Evolutionary conservation across 2,888 invertebrate species (phyloP), one percentile per base, ranked within the genome.

Genomic region (Cheilosia grossa): DNA sequence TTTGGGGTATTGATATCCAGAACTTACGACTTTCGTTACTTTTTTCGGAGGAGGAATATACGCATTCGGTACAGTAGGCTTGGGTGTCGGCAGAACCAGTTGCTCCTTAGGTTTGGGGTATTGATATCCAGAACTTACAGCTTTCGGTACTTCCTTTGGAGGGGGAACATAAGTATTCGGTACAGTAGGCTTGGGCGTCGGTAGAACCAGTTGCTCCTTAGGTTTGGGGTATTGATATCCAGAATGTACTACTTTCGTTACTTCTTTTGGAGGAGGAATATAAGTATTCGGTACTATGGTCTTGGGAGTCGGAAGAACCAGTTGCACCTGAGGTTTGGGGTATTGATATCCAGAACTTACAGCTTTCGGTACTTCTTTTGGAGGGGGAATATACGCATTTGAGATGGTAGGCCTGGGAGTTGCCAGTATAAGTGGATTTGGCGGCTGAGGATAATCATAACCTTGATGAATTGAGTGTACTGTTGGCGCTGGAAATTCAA

Each of bases 1-100:
- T 33, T n/a, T 63, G 30, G 54, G 73, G 33, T 73, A 73, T 6
- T 44, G 15, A n/a, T 73, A 73, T 17, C 67, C 67, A 10, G n/a
- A 24, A 7, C 27, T 27, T 1, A 6, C 27, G 6, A 7, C 27
- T 27, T 27, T 27, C 6, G 6, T 1, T 27, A 2, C 27, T 27
- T 27, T 6, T 27, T 27, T 27, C 2, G 27, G 6, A 27, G 27
- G 27, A 1, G 27, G 27, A 27, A 27, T 27, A 7, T 27, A 27
- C 6, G 27, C 6, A 27, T 27, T 27, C 27, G 6, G 27, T 7
- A 27, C 27, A 6, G 2, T 7, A 2, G 27, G 1, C 27, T 27
- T 27, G 27, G 27, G 27, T 6, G 27, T 27, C 6, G 27, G 27
- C 1, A 24, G 54, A n/a, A 2, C 24, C 1, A 54, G 17, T n/a